phyloP scores from a whole-genome alignment of 2,113 vertebrate genomes.

The Caranx ignobilis region DNA sequence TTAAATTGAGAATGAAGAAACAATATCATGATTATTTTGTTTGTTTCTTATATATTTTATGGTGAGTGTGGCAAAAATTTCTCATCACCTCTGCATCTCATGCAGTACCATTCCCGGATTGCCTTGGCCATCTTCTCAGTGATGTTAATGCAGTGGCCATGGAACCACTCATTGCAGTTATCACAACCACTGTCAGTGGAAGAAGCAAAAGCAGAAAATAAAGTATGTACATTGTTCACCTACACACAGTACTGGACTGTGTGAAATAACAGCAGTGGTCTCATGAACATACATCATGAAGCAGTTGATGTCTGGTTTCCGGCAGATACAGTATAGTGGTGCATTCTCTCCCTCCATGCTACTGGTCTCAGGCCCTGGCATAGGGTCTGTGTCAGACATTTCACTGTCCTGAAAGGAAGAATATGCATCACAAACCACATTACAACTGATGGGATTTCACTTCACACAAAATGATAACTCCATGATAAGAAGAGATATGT shows the following conservation, averaged over 20 bases:
- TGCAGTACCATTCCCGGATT: conserved; percentile 94
- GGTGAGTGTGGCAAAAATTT: neutral
- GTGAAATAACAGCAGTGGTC: neutral
- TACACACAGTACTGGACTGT: neutral
- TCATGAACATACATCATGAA: conserved; percentile 91
- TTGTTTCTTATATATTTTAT: neutral
- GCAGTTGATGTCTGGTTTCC: conserved; percentile 93
- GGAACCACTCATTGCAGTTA: conserved; percentile 96
- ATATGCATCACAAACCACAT: neutral
- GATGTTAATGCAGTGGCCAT: conserved; percentile 93
- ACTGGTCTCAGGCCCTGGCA: conserved; percentile 75
- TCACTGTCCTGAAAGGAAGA: conserved; percentile 86
- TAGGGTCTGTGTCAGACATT: conserved; percentile 85
- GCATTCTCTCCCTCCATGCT: conserved; percentile 88
- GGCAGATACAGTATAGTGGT: conserved; percentile 91
- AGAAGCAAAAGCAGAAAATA: conserved; percentile 9
- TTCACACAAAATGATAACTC: neutral
- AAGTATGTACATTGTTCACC: neutral
- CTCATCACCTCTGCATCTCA: conserved; percentile 88
- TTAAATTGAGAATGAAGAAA: neutral
- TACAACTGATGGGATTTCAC: neutral
- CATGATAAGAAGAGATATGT: too few relatives aligned
- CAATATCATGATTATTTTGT: neutral
- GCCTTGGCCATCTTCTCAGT: conserved; percentile 95
- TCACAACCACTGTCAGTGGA: conserved; percentile 89